A percentile compares a stretch with the other conserved stretches of the same genome.
These are phyloP conservation scores for Rhamnusium bicolor DNA, from an alignment of 2,888 invertebrate species.

Conservation along the genomic window DNA sequence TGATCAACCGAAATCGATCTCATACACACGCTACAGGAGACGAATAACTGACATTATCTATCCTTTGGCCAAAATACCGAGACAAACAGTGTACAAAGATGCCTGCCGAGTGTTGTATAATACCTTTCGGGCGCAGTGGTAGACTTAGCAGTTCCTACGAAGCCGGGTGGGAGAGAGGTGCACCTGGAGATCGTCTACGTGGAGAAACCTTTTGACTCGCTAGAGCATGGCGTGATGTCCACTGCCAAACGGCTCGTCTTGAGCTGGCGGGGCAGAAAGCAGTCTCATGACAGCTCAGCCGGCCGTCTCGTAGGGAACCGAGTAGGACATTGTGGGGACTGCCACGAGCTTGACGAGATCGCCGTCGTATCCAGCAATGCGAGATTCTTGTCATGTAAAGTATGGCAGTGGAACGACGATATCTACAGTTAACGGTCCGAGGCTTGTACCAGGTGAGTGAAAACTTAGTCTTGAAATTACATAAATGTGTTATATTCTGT, in stretches of 20 bases:
- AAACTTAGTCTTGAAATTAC: too few relatives aligned
- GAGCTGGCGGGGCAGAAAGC: constrained; percentile 76
- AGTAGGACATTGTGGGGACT: constrained; percentile 61
- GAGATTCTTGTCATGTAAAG: constrained; percentile 73
- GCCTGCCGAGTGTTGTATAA: constrained; percentile 3
- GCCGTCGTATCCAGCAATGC: constrained; percentile 77
- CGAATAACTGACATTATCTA: not conserved
- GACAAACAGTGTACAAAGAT: not conserved
- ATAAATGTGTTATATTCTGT: too few relatives aligned
- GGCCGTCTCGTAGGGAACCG: constrained; percentile 71
- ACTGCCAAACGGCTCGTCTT: constrained; percentile 78
- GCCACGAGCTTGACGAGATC: constrained; percentile 79
- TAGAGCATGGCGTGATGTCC: constrained; percentile 73
- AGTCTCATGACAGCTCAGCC: constrained; percentile 73
- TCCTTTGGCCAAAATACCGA: not conserved
- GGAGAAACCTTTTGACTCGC: constrained; percentile 51
- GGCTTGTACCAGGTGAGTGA: constrained; percentile 74
- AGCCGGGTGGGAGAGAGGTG: constrained; percentile 6
- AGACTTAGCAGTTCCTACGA: constrained; percentile 6
- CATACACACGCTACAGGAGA: not conserved
- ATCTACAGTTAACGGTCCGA: constrained; percentile 75
- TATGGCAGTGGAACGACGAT: constrained; percentile 74
- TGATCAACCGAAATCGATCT: not conserved
- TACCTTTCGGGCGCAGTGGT: not conserved
- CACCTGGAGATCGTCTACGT: constrained; percentile 37